Evolutionary conservation across 2,113 vertebrate species (phyloP).

Genomic region (Bagarius yarrelli): DNA sequence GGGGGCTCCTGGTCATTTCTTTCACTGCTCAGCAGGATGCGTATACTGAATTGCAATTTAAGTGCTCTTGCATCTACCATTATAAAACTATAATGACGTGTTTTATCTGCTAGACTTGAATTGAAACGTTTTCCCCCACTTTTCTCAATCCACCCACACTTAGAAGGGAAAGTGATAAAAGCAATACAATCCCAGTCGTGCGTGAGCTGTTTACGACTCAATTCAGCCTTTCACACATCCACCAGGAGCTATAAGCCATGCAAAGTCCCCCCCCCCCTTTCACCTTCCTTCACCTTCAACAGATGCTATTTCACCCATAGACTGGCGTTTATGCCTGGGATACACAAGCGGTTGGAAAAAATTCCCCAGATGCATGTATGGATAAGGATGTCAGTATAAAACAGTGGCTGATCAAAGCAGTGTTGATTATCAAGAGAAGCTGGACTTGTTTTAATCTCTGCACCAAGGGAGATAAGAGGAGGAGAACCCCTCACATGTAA

Average conservation of each 20-base stretch:
- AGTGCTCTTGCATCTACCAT: neutral
- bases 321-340: constrained; percentile 13
- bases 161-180: constrained; percentile 8
- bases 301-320: constrained; percentile 33
- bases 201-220: constrained; percentile 28
- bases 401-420: constrained; percentile 44
- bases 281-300: constrained; percentile 10
- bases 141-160: neutral
- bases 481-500: neutral
- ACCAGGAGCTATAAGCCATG: neutral
- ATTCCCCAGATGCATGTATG: constrained; percentile 34
- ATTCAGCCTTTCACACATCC: constrained; percentile 32
- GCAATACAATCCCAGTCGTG: constrained; percentile 33
- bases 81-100: no score
- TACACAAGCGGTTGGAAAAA: constrained; percentile 28
- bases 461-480: neutral
- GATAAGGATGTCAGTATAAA: constrained; percentile 44
- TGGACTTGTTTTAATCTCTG: neutral
- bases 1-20: neutral
- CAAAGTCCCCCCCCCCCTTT: neutral
- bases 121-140: neutral
- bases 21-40: neutral
- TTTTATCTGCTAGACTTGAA: neutral
- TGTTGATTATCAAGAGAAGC: constrained; percentile 25
- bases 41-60: neutral